A percentile compares a stretch with the other conserved stretches of the same genome.
Evolutionary conservation across 2,888 invertebrate genomes (phyloP).

Genomic region (Andrena fulva): DNA sequence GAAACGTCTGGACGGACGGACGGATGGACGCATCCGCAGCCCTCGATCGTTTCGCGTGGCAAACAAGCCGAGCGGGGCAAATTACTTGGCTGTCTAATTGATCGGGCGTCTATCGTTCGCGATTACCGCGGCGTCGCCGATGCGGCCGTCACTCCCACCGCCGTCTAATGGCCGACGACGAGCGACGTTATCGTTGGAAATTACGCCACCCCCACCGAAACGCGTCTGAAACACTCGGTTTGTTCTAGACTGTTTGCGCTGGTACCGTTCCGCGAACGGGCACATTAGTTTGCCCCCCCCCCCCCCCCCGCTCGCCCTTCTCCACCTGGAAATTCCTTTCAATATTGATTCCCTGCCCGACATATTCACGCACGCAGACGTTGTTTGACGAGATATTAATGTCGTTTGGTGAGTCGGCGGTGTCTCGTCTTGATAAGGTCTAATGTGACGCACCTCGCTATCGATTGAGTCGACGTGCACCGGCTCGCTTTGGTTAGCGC

Average conservation of each 20-base stretch:
- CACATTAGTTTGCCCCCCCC: slow-evolving; percentile 42
- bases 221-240: slow-evolving; percentile 31
- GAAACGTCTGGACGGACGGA: slow-evolving; percentile 57
- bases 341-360: slow-evolving; percentile 46
- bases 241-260: slow-evolving; percentile 34
- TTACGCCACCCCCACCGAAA: slow-evolving; percentile 20
- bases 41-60: slow-evolving; percentile 33
- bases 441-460: slow-evolving; percentile 21
- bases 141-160: slow-evolving; percentile 41
- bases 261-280: slow-evolving; percentile 38
- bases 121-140: slow-evolving; percentile 51
- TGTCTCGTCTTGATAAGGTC: slow-evolving; percentile 47
- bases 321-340: slow-evolving; percentile 45
- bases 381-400: slow-evolving; percentile 55
- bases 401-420: slow-evolving; percentile 10
- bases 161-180: slow-evolving; percentile 53
- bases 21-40: slow-evolving; percentile 38
- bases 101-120: slow-evolving; percentile 75
- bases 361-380: slow-evolving; percentile 21
- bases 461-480: slow-evolving; percentile 8
- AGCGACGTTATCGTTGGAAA: slow-evolving; percentile 52
- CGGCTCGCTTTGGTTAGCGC: background rate
- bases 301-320: no score
- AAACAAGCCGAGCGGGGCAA: slow-evolving; percentile 49
- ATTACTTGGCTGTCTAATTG: slow-evolving; percentile 77